Base-by-base conservation (phyloP, 1,140 invertebrate genomes). In the Drosophila hydei region DNA sequence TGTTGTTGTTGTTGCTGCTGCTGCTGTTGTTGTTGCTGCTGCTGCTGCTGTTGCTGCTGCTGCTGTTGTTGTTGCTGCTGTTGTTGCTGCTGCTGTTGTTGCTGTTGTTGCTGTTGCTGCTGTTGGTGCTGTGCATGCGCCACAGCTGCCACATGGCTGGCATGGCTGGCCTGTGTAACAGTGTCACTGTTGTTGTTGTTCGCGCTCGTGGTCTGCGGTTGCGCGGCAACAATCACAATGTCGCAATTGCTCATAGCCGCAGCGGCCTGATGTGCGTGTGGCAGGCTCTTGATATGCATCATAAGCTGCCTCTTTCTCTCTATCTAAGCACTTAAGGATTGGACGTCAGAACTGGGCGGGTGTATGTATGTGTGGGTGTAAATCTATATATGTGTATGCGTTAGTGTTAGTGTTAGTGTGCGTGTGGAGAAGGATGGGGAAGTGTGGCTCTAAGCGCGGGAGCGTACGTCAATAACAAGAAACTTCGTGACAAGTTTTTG, bases 231-330 rank as follows among this genome's bases (percentile, higher is more conserved):
- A 74, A 91, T 91, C 45, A 91, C 90, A 68, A 91, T 91, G 65
- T 91, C 90, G 70, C 90, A 91, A 77, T 91, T 91, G 55, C 79
- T 83, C 89, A 91, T 91, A 48, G 89, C 75, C 62, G 90, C 88
- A 45, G 89, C 80, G 55, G 89, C 89, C 54, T 83, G 76, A 81
- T 91, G 89, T 70, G 89, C 89, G 74, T 91, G 89, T 64, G 90
- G 89, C 78, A 91, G 73, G 56, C 71, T 91, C 72, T 91, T 91
- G 71, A 91, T 91, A 81, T 91, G 89, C 89, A 91, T 91, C 80
- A 77, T 81, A 50, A 51, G 74, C 76, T 70, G 68, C 79, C 59
- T 42, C 79, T 33, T 33, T 33, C 30, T 33, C 9, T 33, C 9
- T 7, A 30, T 12, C 45, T 40, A 21, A 33, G 33, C 62, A 40